Evolutionary conservation across 2,113 vertebrate species (phyloP).

Genomic region (Chrysochloris asiatica): DNA sequence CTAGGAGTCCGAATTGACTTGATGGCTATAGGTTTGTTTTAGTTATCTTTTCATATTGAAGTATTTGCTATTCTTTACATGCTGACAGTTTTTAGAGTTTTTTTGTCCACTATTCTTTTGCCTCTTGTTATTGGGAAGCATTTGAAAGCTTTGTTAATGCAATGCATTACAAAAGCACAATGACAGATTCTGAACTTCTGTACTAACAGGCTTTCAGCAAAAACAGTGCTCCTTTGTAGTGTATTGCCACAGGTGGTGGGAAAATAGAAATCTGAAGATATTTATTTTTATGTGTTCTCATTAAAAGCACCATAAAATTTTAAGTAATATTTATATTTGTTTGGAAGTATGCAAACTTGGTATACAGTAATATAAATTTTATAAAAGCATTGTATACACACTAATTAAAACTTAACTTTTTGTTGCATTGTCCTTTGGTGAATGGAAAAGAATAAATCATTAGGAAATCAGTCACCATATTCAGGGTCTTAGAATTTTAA

Average conservation of each 20-base stretch:
- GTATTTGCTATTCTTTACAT: constrained; percentile 54
- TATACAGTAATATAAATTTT: constrained; percentile 57
- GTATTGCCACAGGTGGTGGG: constrained; percentile 35
- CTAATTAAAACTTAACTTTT: constrained; percentile 64
- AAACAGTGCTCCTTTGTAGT: constrained; percentile 48
- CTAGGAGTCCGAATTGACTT: too few species aligned
- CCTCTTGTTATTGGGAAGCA: constrained; percentile 3
- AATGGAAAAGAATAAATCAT: constrained; percentile 62
- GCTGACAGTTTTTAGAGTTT: constrained; percentile 35
- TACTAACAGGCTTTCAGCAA: constrained; percentile 47
- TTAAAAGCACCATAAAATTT: constrained; percentile 45
- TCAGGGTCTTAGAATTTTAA: constrained; percentile 29
- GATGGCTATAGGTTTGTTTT: too few species aligned
- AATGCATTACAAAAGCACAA: neutral
- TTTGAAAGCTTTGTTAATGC: constrained; percentile 66
- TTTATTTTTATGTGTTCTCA: constrained; percentile 61
- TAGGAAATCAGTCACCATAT: neutral
- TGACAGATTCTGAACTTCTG: constrained; percentile 26
- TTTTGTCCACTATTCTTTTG: neutral
- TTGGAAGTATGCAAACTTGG: constrained; percentile 65
- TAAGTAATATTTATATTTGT: constrained; percentile 40
- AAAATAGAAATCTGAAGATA: constrained; percentile 50
- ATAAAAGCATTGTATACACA: constrained; percentile 64
- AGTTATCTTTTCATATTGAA: constrained; percentile 36
- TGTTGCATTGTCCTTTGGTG: constrained; percentile 73